Evolutionary conservation across 1,140 invertebrate species (phyloP).

Genomic region (Drosophila ananassae): DNA sequence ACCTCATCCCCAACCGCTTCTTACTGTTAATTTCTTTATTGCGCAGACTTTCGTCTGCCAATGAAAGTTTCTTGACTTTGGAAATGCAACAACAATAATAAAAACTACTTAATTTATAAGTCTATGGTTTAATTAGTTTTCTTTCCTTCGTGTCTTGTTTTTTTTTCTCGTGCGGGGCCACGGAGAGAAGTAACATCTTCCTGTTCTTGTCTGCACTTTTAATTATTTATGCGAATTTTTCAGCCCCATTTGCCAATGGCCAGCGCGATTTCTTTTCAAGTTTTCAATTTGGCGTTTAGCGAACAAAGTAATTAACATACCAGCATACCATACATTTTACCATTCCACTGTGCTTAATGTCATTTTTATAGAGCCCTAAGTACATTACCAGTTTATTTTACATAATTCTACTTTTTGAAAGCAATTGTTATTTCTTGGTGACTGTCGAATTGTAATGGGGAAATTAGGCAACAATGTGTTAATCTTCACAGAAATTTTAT

Average conservation of each 20-base stretch:
- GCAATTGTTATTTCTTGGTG: conserved; percentile 17
- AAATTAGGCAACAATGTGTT: conserved; percentile 6
- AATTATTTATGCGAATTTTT: conserved; percentile 59
- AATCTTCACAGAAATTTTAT: not conserved
- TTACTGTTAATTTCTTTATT: conserved; percentile 76
- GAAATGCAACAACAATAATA: conserved; percentile 48
- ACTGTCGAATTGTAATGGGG: conserved; percentile 8
- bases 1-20: conserved; percentile 11
- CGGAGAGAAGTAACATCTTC: conserved; percentile 20
- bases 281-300: conserved; percentile 18
- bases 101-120: conserved; percentile 73
- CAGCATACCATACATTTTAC: conserved; percentile 20
- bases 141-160: conserved; percentile 45
- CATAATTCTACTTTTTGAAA: conserved; percentile 25
- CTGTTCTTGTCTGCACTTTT: conserved; percentile 50
- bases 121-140: conserved; percentile 70
- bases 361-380: conserved; percentile 31
- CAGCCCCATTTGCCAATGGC: conserved; percentile 29
- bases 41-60: conserved; percentile 70
- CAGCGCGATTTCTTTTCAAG: conserved; percentile 36
- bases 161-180: conserved; percentile 7
- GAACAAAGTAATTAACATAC: conserved; percentile 26
- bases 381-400: conserved; percentile 12
- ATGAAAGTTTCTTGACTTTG: conserved; percentile 73
- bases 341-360: conserved; percentile 16